phyloP scores from a whole-genome alignment of 1,140 invertebrate species.

The Macrotrachela quadricornifera region DNA sequence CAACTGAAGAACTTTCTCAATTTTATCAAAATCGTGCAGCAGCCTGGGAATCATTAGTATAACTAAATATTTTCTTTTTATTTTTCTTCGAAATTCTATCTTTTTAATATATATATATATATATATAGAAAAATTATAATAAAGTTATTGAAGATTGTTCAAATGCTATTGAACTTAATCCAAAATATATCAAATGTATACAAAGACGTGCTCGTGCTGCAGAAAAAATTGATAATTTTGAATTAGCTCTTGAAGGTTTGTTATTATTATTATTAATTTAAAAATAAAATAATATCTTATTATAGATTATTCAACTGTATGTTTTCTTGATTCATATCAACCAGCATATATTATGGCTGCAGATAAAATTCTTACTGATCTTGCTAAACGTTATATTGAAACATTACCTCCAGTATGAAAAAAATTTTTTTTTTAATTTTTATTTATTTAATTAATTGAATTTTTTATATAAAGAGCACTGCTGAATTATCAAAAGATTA shows the following conservation, averaged over 20 bases:
- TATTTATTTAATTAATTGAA: too few species aligned
- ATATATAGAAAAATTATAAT: slow-evolving; percentile 48
- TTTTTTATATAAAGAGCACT: too few species aligned
- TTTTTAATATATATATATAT: too few species aligned
- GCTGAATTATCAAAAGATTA: too few species aligned
- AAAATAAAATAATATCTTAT: slow-evolving; percentile 9
- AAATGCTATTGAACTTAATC: slow-evolving; percentile 58
- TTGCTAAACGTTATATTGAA: slow-evolving; percentile 14
- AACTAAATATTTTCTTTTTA: slow-evolving; percentile 5
- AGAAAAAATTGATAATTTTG: slow-evolving; percentile 52
- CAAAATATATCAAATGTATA: slow-evolving; percentile 68
- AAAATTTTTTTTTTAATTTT: not conserved
- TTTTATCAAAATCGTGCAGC: slow-evolving; percentile 89
- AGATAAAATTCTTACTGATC: slow-evolving; percentile 43
- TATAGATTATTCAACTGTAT: slow-evolving; percentile 62
- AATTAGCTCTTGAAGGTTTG: slow-evolving; percentile 48
- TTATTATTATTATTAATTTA: not conserved
- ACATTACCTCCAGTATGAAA: slow-evolving; percentile 1
- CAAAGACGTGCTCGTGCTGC: slow-evolving; percentile 55
- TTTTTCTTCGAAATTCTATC: not conserved
- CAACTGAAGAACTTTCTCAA: slow-evolving; percentile 51
- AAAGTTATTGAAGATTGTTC: slow-evolving; percentile 64
- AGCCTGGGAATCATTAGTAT: slow-evolving; percentile 66
- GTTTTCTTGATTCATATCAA: slow-evolving; percentile 54
- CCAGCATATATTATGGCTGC: too few species aligned